Evolutionary conservation across 2,797 vertebrate species (phyloP).

Genomic region (Eulemur rubriventer): DNA sequence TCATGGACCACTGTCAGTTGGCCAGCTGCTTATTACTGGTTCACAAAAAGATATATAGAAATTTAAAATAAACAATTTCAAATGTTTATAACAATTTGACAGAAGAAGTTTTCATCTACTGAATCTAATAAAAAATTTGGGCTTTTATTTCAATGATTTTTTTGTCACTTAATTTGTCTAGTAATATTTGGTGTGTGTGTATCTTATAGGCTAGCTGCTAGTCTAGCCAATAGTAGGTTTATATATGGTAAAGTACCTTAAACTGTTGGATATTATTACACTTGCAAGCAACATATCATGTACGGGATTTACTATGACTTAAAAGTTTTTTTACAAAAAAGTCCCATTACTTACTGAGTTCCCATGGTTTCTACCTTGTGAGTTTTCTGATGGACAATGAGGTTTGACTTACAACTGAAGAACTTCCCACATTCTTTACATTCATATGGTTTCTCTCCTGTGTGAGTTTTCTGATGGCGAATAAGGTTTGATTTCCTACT

Average conservation of each 20-base stretch:
- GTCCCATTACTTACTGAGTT: slow-evolving; percentile 45
- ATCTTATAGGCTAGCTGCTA: background rate
- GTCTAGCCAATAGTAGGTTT: slow-evolving; percentile 22
- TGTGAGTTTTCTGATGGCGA: slow-evolving; percentile 79
- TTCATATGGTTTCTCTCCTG: slow-evolving; percentile 77
- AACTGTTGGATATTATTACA: slow-evolving; percentile 33
- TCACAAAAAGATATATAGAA: background rate
- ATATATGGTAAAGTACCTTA: background rate
- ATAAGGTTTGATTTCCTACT: slow-evolving; percentile 79
- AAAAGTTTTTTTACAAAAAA: background rate
- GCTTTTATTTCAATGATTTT: slow-evolving; percentile 22
- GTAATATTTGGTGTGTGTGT: background rate
- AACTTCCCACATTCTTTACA: slow-evolving; percentile 76
- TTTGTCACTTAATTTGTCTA: slow-evolving; percentile 34
- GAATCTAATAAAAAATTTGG: slow-evolving; percentile 21
- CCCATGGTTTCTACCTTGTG: slow-evolving; percentile 60
- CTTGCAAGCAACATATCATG: slow-evolving; percentile 31
- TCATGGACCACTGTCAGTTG: background rate
- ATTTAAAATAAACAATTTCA: slow-evolving; percentile 28
- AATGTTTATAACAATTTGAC: slow-evolving; percentile 23
- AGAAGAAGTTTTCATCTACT: background rate
- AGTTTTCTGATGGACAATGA: slow-evolving; percentile 77
- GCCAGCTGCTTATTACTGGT: background rate
- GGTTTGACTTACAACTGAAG: slow-evolving; percentile 78
- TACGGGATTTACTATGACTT: slow-evolving; percentile 43